Conservation (phyloP, 1,140 invertebrate species). For the Pinna nobilis region DNA sequence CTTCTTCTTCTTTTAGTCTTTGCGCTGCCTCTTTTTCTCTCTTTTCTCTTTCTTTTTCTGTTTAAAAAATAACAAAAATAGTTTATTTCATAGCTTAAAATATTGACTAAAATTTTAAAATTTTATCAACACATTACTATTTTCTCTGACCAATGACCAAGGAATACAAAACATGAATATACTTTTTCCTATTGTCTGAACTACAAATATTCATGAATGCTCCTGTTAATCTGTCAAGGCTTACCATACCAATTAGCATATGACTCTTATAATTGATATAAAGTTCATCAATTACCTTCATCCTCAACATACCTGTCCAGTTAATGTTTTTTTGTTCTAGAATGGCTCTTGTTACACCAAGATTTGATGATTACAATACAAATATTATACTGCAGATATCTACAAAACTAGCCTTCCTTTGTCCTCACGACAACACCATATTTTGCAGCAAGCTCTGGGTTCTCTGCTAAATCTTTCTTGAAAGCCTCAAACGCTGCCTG, state of each 20-base stretch:
- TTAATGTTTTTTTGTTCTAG: not conserved
- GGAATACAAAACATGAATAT: too few relatives aligned
- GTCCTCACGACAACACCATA: slow-evolving; percentile 61
- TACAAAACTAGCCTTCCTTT: slow-evolving; percentile 38
- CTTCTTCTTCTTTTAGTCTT: slow-evolving; percentile 42
- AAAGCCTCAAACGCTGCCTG: slow-evolving; percentile 69
- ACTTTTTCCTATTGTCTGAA: too few relatives aligned
- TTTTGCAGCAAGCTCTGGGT: slow-evolving; percentile 65
- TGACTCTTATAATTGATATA: too few relatives aligned
- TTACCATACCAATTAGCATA: too few relatives aligned
- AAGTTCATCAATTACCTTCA: too few relatives aligned
- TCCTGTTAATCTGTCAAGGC: too few relatives aligned
- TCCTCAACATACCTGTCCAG: too few relatives aligned
- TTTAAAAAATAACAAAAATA: slow-evolving; percentile 65
- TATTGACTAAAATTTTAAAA: not conserved
- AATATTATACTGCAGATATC: too few relatives aligned
- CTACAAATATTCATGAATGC: too few relatives aligned
- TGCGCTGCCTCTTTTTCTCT: slow-evolving; percentile 51
- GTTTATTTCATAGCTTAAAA: not conserved
- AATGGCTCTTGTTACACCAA: too few relatives aligned
- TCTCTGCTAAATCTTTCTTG: slow-evolving; percentile 65
- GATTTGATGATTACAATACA: too few relatives aligned
- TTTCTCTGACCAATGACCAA: too few relatives aligned
- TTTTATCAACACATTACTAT: not conserved
- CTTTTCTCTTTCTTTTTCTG: slow-evolving; percentile 49